Evolutionary conservation across 2,888 invertebrate genomes (phyloP).

Genomic region (Pimpla rufipes): DNA sequence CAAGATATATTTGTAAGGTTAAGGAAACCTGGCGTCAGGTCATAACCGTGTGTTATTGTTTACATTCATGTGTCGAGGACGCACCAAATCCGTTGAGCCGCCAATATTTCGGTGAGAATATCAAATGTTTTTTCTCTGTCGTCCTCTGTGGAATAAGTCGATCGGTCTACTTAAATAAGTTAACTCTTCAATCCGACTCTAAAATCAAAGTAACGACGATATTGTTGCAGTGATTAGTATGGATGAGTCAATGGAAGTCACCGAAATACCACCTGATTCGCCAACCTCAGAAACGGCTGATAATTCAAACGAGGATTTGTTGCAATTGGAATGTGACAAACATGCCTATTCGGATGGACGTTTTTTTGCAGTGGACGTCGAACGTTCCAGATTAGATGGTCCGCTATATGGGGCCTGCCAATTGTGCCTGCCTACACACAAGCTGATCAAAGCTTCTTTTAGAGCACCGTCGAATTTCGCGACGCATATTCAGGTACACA

Average conservation of each 20-base stretch:
- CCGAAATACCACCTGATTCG: conserved; percentile 2
- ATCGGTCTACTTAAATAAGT: conserved; percentile 1
- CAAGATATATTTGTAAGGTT: background rate
- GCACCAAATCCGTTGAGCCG: background rate
- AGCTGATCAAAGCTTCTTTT: conserved; percentile 27
- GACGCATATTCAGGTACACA: conserved; percentile 29
- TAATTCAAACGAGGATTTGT: background rate
- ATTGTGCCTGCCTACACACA: conserved; percentile 7
- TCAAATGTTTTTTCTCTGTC: background rate
- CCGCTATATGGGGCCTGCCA: conserved; percentile 12
- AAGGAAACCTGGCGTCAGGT: background rate
- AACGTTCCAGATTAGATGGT: background rate
- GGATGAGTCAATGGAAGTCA: conserved; percentile 6
- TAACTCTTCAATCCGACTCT: background rate
- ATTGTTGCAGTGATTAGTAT: background rate
- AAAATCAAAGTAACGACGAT: background rate
- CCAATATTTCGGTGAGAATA: background rate
- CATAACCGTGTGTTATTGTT: conserved; percentile 1
- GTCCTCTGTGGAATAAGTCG: background rate
- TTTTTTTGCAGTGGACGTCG: conserved; percentile 20
- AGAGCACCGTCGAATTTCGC: conserved; percentile 24
- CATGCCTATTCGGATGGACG: conserved; percentile 27
- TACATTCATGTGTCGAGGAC: background rate
- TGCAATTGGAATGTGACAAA: conserved; percentile 20
- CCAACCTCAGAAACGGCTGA: background rate